These are phyloP conservation scores for Teleogryllus oceanicus DNA, from an alignment of 2,888 invertebrate genomes.

Conservation along the genomic window DNA sequence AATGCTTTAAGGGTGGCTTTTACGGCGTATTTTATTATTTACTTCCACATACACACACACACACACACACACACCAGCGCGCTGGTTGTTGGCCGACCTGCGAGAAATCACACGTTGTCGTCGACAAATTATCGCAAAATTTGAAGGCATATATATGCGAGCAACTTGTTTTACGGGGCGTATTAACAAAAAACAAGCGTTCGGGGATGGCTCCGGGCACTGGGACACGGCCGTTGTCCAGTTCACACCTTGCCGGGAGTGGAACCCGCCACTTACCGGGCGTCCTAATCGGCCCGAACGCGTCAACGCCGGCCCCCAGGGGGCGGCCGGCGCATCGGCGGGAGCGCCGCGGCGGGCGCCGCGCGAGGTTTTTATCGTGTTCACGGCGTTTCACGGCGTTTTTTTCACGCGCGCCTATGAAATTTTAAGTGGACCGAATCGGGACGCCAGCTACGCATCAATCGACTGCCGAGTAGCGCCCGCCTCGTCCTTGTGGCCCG, in stretches of 20 bases:
- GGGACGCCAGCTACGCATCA: not conserved
- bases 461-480: not conserved
- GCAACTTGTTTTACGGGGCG: not conserved
- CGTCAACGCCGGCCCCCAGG: too few species aligned
- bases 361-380: not conserved
- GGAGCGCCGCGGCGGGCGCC: not conserved
- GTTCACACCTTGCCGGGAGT: not conserved
- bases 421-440: conserved; percentile 9
- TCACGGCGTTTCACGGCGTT: not conserved
- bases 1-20: conserved; percentile 10
- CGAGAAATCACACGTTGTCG: conserved; percentile 9
- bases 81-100: too few species aligned
- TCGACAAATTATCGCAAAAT: conserved; percentile 18
- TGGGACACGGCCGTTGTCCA: not conserved
- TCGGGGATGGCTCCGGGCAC: not conserved
- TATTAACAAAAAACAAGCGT: not conserved
- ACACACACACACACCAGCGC: too few species aligned
- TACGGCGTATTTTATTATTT: not conserved
- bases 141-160: not conserved
- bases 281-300: not conserved
- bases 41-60: too few species aligned
- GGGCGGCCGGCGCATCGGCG: too few species aligned
- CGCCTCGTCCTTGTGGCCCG: not conserved
- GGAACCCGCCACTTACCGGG: not conserved
- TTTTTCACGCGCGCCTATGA: not conserved